Evolutionary conservation across 2,888 invertebrate genomes (phyloP).

Genomic region (Icerya purchasi): DNA sequence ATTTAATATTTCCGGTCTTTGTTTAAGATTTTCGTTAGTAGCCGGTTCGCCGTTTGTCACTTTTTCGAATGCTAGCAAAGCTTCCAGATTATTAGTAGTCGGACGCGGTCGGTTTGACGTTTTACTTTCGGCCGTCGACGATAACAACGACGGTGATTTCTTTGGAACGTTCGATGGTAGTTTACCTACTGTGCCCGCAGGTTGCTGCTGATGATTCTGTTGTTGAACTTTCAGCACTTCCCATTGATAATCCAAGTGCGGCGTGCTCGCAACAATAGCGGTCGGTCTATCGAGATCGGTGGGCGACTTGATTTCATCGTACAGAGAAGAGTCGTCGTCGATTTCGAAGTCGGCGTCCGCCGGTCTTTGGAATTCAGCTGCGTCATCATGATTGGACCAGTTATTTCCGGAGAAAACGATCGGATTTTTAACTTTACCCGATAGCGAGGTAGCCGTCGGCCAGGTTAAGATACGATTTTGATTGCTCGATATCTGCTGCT

Average conservation of each 20-base stretch:
- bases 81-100: neutral
- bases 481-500: no score
- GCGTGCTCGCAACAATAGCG: no score
- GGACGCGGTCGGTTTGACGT: neutral
- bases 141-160: neutral
- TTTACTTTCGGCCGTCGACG: neutral
- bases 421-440: neutral
- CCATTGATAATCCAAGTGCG: constrained; percentile 1
- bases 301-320: no score
- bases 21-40: neutral
- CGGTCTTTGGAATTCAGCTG: no score
- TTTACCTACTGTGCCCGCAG: no score
- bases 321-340: neutral
- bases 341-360: neutral
- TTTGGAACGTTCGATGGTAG: neutral
- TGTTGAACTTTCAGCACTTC: constrained; percentile 9
- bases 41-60: neutral
- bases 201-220: neutral
- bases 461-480: neutral
- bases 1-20: neutral
- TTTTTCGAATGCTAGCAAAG: neutral
- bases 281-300: no score
- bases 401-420: neutral
- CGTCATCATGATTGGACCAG: constrained; percentile 4
- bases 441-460: neutral